Percentiles rank a stretch among this genome's conserved stretches.
These are phyloP conservation scores for Novumbra hubbsi DNA, from an alignment of 2,797 vertebrate genomes.

Conservation along the genomic window DNA sequence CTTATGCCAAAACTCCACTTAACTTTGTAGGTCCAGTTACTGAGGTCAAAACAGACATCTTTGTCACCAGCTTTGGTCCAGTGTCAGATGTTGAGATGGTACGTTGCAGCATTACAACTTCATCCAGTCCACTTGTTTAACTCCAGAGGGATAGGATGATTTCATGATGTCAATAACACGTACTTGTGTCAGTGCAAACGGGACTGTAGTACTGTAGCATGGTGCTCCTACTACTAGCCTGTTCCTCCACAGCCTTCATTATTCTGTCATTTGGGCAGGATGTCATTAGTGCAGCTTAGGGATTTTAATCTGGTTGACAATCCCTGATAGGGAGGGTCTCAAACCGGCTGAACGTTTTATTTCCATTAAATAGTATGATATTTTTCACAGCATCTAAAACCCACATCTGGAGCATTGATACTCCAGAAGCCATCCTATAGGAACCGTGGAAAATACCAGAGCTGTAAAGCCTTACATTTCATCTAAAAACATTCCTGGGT, in stretches of 20 bases:
- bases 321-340: constrained; percentile 58
- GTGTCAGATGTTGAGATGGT: constrained; percentile 87
- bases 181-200: background rate
- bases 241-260: constrained; percentile 65
- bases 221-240: constrained; percentile 16
- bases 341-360: constrained; percentile 51
- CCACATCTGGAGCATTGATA: constrained; percentile 52
- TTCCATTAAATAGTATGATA: constrained; percentile 49
- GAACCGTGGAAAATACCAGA: constrained; percentile 39
- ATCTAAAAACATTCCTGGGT: constrained; percentile 35
- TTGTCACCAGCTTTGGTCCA: constrained; percentile 85
- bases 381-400: constrained; percentile 55
- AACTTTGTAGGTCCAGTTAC: constrained; percentile 76
- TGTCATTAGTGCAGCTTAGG: constrained; percentile 81
- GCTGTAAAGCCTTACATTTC: constrained; percentile 36
- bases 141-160: background rate
- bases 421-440: constrained; percentile 44
- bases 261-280: constrained; percentile 75
- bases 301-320: constrained; percentile 81
- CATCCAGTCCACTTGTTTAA: constrained; percentile 4
- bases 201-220: background rate
- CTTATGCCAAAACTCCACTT: constrained; percentile 20
- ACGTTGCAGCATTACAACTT: constrained; percentile 46
- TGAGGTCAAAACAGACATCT: constrained; percentile 85
- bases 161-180: constrained; percentile 13